These are phyloP conservation scores for Leptodactylus fuscus DNA, from an alignment of 2,113 vertebrate genomes.

Conservation along the genomic window DNA sequence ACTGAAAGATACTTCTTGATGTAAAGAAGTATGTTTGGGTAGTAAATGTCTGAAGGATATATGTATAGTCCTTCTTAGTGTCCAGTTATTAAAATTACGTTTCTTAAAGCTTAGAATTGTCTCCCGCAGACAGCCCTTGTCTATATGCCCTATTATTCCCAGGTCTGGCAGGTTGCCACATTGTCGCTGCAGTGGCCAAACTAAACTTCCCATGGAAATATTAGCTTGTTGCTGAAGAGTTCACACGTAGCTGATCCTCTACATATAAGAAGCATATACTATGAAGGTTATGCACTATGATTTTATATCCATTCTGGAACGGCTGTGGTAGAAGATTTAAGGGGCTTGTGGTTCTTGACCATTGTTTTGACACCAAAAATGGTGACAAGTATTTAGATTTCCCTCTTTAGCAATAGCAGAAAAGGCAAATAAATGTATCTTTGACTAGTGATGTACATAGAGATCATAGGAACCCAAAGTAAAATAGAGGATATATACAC, in stretches of 20 bases:
- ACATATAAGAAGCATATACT: no score
- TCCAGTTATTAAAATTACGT: neutral
- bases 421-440: no score
- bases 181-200: no score
- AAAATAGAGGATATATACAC: neutral
- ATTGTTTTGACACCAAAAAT: no score
- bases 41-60: neutral
- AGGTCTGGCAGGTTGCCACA: no score
- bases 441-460: neutral
- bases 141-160: neutral
- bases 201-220: no score
- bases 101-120: neutral
- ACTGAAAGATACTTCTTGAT: neutral
- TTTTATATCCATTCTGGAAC: no score
- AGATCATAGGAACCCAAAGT: neutral
- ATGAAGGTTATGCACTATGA: no score
- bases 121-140: neutral
- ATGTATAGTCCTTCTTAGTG: neutral
- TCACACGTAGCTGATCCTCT: no score
- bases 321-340: no score
- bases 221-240: no score
- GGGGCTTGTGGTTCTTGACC: neutral
- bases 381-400: no score
- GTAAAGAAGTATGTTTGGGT: neutral
- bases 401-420: neutral